Conservation (phyloP, 30 jellyfish, hydroid and myxozoan genomes). For the Morbakka virulenta region DNA sequence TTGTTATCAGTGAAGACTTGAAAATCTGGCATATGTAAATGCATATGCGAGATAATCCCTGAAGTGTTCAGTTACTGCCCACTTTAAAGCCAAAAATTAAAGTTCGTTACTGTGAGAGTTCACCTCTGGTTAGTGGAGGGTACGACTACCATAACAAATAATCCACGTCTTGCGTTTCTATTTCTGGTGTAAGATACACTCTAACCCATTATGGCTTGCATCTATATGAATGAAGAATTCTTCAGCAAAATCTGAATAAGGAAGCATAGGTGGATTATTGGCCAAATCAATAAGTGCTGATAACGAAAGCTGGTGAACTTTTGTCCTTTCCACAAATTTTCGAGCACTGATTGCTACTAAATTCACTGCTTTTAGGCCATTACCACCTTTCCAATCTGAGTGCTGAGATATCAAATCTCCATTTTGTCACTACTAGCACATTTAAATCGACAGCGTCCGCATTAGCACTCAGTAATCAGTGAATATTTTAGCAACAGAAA, state of each 20-base stretch:
- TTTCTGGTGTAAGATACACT: not conserved
- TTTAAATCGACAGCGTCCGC: too few species aligned
- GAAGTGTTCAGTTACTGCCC: not conserved
- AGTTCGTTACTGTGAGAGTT: not conserved
- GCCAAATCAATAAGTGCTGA: not conserved
- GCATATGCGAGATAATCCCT: not conserved
- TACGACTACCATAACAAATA: not conserved
- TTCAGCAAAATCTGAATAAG: not conserved
- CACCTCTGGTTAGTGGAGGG: not conserved
- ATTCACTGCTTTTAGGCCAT: too few species aligned
- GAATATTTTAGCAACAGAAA: too few species aligned
- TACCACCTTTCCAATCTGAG: too few species aligned
- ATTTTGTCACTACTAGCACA: too few species aligned
- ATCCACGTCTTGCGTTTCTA: not conserved
- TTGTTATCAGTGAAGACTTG: not conserved
- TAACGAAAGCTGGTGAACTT: too few species aligned
- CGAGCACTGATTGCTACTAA: too few species aligned
- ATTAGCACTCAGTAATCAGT: too few species aligned
- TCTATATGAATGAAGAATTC: not conserved
- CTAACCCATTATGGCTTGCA: not conserved
- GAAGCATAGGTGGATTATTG: not conserved
- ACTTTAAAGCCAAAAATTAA: not conserved
- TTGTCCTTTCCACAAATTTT: too few species aligned
- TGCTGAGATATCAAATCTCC: too few species aligned
- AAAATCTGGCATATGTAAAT: not conserved